Percentiles rank a stretch among this genome's conserved stretches.
Conservation (phyloP, 2,113 vertebrate species). For the Ammodytes dubius region DNA sequence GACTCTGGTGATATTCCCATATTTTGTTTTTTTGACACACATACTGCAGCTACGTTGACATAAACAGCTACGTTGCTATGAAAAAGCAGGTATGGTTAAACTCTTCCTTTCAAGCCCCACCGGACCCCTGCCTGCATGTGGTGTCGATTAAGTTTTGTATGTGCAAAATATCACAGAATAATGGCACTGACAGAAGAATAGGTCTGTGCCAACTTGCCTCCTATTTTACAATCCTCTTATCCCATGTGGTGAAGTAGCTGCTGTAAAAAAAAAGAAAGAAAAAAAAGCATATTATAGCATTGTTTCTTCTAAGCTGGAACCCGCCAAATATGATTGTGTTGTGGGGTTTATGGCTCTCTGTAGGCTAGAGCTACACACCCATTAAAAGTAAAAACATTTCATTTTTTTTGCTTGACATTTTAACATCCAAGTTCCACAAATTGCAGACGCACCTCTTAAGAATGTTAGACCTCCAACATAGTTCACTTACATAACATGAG, state of each 20-base stretch:
- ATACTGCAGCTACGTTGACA: constrained; percentile 28
- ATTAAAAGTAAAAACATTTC: constrained; percentile 53
- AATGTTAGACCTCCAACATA: constrained; percentile 61
- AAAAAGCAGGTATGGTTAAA: background rate
- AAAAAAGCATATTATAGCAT: background rate
- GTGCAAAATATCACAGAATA: constrained; percentile 18
- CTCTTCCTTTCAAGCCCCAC: background rate
- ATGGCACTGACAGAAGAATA: constrained; percentile 16
- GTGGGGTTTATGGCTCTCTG: constrained; percentile 25
- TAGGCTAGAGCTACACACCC: background rate
- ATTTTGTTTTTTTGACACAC: constrained; percentile 59
- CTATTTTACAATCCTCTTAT: constrained; percentile 13
- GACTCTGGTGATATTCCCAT: constrained; percentile 36
- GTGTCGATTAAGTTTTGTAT: constrained; percentile 30
- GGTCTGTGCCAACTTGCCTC: background rate
- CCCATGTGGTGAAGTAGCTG: constrained; percentile 23
- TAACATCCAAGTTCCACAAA: constrained; percentile 57
- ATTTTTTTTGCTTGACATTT: constrained; percentile 57
- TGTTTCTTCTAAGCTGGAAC: constrained; percentile 16
- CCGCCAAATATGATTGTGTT: constrained; percentile 23
- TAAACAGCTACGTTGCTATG: constrained; percentile 8
- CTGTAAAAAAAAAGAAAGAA: background rate
- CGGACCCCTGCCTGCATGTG: constrained; percentile 43
- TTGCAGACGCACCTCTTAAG: constrained; percentile 27
- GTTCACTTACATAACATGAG: constrained; percentile 43